phyloP scores from a whole-genome alignment of 2,888 invertebrate species.

The Metacarcinus magister region DNA sequence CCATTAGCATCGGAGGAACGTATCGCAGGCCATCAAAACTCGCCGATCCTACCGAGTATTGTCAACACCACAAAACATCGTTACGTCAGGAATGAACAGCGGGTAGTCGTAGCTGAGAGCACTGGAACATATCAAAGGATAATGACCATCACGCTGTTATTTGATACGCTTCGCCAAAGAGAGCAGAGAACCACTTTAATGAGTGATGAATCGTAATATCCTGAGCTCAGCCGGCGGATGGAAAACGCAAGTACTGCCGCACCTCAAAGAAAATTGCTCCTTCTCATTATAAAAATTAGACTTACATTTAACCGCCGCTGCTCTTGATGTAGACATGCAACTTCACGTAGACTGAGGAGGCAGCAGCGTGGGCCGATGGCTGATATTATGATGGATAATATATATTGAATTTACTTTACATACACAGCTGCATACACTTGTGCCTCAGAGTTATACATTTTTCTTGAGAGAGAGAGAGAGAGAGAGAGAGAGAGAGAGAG shows the following conservation, averaged over 20 bases:
- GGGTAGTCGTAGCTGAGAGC: conserved; percentile 56
- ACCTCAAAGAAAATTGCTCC: conserved; percentile 44
- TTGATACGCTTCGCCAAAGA: conserved; percentile 64
- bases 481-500: neutral
- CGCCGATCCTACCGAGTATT: conserved; percentile 62
- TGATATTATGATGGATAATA: neutral
- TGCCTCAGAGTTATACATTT: neutral
- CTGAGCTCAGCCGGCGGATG: neutral
- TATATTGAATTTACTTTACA: neutral
- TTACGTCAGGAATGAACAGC: conserved; percentile 68
- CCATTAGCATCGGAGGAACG: conserved; percentile 34
- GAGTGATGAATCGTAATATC: conserved; percentile 35
- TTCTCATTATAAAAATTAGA: neutral
- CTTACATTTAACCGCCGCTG: neutral
- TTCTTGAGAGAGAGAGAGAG: neutral
- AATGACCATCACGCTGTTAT: conserved; percentile 67
- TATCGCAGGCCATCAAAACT: conserved; percentile 46
- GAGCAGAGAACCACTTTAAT: conserved; percentile 43
- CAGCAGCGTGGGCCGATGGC: neutral
- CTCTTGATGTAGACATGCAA: neutral
- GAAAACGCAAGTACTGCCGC: neutral
- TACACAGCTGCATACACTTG: neutral
- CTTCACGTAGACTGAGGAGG: neutral
- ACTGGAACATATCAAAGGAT: conserved; percentile 69
- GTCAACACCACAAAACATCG: conserved; percentile 70